Evolutionary conservation across 2,797 vertebrate species (phyloP).

Genomic region (Xiphorhynchus erythropygius): DNA sequence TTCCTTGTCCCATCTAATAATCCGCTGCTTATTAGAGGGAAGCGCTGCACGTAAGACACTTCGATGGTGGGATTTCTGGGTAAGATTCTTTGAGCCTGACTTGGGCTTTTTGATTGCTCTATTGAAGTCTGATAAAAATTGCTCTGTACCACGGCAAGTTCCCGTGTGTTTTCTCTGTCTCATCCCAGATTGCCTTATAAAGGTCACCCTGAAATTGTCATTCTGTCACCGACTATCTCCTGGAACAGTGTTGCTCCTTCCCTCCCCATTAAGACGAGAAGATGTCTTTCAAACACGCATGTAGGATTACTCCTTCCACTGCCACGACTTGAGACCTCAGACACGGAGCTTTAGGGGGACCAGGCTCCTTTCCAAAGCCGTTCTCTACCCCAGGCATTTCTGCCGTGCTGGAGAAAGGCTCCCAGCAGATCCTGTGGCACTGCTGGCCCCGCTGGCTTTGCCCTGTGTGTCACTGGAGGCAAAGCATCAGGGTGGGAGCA

Average conservation of each 20-base stretch:
- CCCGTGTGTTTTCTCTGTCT: constrained; percentile 51
- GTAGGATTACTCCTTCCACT: not conserved
- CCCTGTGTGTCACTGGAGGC: constrained; percentile 77
- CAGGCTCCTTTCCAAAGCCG: not conserved
- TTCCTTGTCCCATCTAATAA: constrained; percentile 32
- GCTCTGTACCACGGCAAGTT: not conserved
- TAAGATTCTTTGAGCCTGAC: constrained; percentile 46
- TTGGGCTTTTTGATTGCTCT: constrained; percentile 46
- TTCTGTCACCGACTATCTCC: constrained; percentile 28
- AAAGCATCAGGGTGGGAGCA: constrained; percentile 72
- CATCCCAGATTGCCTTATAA: constrained; percentile 41
- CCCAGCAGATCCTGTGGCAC: constrained; percentile 60
- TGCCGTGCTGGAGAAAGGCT: constrained; percentile 1
- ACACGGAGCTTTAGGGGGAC: not conserved
- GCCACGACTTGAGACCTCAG: not conserved
- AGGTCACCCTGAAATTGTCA: constrained; percentile 60
- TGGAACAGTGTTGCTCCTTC: constrained; percentile 18
- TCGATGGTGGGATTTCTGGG: constrained; percentile 34
- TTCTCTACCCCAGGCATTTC: not conserved
- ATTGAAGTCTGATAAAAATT: constrained; percentile 59
- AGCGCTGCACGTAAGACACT: not conserved
- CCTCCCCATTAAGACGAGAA: not conserved
- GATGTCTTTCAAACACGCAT: not conserved
- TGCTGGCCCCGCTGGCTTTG: constrained; percentile 65
- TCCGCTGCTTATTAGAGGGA: constrained; percentile 30